phyloP scores from a whole-genome alignment of 2,888 invertebrate species.

The Temnothorax rugatulus region DNA sequence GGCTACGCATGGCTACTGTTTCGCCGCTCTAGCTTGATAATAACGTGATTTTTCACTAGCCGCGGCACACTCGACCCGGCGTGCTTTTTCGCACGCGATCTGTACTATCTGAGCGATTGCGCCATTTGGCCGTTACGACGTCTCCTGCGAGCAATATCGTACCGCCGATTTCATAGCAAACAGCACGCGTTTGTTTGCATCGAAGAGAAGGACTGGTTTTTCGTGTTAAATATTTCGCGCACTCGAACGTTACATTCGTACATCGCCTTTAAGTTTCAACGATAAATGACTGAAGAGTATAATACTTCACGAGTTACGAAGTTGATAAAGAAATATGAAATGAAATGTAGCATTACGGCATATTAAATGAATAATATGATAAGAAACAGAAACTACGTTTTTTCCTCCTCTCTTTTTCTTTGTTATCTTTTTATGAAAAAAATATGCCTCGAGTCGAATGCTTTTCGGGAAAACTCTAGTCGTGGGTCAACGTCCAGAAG shows the following conservation, averaged over 20 bases:
- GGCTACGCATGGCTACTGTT: constrained; percentile 25
- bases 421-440: neutral
- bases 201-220: neutral
- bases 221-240: neutral
- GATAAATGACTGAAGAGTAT: constrained; percentile 10
- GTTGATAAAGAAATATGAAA: constrained; percentile 31
- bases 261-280: neutral
- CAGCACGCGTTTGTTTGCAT: constrained; percentile 12
- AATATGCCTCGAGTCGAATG: too few species aligned
- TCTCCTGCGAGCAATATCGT: constrained; percentile 17
- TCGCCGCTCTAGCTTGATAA: constrained; percentile 32
- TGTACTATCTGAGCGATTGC: constrained; percentile 39
- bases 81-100: constrained; percentile 27
- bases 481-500: too few species aligned
- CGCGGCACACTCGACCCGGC: neutral
- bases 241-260: neutral
- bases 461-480: too few species aligned
- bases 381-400: neutral
- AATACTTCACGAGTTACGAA: constrained; percentile 17
- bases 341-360: neutral
- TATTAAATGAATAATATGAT: constrained; percentile 7
- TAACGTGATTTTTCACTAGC: constrained; percentile 48
- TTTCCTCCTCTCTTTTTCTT: neutral
- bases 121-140: constrained; percentile 33
- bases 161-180: constrained; percentile 20